Conservation (phyloP, 2,888 invertebrate species). For the Trichogramma dendrolimi region DNA sequence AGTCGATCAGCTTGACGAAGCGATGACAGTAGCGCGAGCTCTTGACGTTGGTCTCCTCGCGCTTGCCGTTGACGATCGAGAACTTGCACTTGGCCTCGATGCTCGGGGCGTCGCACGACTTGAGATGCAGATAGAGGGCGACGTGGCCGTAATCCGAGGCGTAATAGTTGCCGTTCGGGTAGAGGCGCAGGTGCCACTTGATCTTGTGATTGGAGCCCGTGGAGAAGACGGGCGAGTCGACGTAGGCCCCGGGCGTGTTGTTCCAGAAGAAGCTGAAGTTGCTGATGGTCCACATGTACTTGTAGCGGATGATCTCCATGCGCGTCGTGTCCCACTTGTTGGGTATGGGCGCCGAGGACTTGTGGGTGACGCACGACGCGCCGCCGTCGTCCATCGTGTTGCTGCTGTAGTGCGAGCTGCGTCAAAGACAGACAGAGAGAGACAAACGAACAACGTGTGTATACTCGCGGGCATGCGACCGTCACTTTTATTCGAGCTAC, state of each 20-base stretch:
- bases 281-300: constrained; percentile 27
- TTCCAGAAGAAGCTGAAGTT: constrained; percentile 26
- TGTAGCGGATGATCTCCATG: constrained; percentile 25
- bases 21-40: constrained; percentile 25
- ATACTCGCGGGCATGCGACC: too few relatives aligned
- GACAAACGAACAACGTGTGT: too few relatives aligned
- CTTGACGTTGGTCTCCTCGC: constrained; percentile 24
- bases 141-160: constrained; percentile 22
- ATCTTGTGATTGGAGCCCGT: constrained; percentile 24
- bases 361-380: too few relatives aligned
- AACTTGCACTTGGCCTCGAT: constrained; percentile 27
- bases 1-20: constrained; percentile 20
- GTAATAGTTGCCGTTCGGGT: constrained; percentile 22
- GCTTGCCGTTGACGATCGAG: constrained; percentile 20
- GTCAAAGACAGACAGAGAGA: too few relatives aligned
- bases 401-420: too few relatives aligned
- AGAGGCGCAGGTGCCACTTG: constrained; percentile 24
- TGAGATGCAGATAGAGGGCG: constrained; percentile 22
- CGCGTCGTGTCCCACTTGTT: constrained; percentile 26
- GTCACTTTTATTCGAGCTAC: too few relatives aligned
- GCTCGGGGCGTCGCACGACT: constrained; percentile 22
- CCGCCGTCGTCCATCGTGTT: too few relatives aligned
- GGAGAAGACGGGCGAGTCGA: constrained; percentile 25
- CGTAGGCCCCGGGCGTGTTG: constrained; percentile 24
- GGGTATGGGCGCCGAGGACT: constrained; percentile 10